A percentile compares a stretch with the other conserved stretches of the same genome.
Evolutionary conservation across 2,888 invertebrate genomes (phyloP).

Genomic region (Drosophila neutralis): DNA sequence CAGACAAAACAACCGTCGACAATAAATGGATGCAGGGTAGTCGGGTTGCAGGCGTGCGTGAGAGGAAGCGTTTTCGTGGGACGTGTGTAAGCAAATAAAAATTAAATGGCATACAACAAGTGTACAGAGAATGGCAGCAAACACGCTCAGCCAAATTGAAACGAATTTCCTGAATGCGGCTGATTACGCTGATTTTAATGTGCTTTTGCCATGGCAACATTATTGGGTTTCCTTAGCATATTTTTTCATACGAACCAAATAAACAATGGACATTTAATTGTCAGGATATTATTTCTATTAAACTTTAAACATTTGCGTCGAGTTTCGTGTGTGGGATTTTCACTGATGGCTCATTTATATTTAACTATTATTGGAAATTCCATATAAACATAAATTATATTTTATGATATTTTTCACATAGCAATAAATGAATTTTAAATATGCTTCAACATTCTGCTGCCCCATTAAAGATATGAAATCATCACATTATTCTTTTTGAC

Average conservation of each 20-base stretch:
- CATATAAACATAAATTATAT: too few species aligned
- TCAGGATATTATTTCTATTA: conserved; percentile 2
- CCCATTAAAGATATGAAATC: conserved; percentile 45
- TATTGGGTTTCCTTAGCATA: background rate
- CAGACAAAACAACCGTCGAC: conserved; percentile 53
- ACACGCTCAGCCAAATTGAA: conserved; percentile 34
- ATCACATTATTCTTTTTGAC: conserved; percentile 24
- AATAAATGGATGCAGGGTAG: background rate
- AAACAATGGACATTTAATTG: conserved; percentile 1
- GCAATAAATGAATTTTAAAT: background rate
- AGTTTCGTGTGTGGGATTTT: background rate
- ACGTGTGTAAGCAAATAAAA: conserved; percentile 63
- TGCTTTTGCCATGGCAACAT: conserved; percentile 30
- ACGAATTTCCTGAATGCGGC: conserved; percentile 25
- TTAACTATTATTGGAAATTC: background rate
- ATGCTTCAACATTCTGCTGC: background rate
- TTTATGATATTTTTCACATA: background rate
- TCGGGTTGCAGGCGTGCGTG: background rate
- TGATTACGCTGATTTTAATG: conserved; percentile 37
- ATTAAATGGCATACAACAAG: conserved; percentile 65
- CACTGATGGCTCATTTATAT: background rate
- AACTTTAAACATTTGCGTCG: background rate
- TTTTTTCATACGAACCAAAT: background rate
- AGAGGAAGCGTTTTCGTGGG: background rate
- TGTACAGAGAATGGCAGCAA: conserved; percentile 14